Base-by-base conservation (phyloP, 2,888 invertebrate species). In the Malacosoma neustria region DNA sequence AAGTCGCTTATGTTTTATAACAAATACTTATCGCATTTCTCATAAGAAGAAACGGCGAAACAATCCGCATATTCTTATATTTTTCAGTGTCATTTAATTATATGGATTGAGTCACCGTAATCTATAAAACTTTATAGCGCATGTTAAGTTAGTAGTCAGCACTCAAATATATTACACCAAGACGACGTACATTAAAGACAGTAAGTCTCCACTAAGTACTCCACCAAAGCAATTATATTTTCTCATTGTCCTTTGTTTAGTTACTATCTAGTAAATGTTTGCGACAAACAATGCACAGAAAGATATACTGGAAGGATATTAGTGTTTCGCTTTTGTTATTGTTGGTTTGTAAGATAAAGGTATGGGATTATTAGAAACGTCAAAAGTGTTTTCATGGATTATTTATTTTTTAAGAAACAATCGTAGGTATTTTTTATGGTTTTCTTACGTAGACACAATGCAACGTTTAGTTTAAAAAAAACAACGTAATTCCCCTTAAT, bases 241-340 rank as follows among this genome's bases (percentile, higher is more conserved):
- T 53, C 63, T 70, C 71, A 63, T 68, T 47, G 51, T 39, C 48
- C 45, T 58, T 62, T 67, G 64, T 69, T 67, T 64, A 30, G 59
- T 52, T 49, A 54, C 61, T 58, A 60, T 57, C 55, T 32, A 35
- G 32, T 33, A 32, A 31, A 11, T 34, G 33, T 41, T 37, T 29
- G 22, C 5, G 22, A 22, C 22, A 22, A 22, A 22, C 22, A 22
- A 22, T 22, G 22, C 22, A 15, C 9, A 5, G 5, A 22, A 22
- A 22, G 5, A 22, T 22, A 22, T 22, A 13, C 12, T 22, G 22
- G 5, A 9, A 22, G 22, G 6, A 22, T 22, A 22, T 22, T 22
- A 22, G 22, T 4, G 5, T 22, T 22, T 22, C 22, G 22, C 22
- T 22, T 22, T 22, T 22, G 22, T 22, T 22, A 9, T 22, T 22